A percentile compares a stretch with the other conserved stretches of the same genome.
Evolutionary conservation across 2,797 vertebrate genomes (phyloP).

Genomic region (Gallinago nigripennis): DNA sequence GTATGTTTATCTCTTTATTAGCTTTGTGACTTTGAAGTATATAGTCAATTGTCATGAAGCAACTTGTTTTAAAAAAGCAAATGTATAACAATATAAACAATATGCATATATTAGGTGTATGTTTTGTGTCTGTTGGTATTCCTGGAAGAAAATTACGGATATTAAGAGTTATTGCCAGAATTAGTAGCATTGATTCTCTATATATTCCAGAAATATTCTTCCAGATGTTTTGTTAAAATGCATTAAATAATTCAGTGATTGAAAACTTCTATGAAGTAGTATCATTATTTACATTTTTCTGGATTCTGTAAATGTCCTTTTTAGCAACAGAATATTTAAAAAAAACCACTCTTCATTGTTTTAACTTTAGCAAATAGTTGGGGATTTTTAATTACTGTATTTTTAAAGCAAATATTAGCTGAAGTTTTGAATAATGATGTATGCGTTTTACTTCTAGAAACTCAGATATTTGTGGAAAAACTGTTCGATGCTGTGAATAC

Average conservation of each 20-base stretch:
- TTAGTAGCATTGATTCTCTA: background rate
- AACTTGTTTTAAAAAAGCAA: background rate
- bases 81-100: background rate
- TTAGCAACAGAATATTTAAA: background rate
- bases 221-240: background rate
- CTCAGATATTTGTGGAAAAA: slow-evolving; percentile 96
- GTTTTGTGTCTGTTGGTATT: background rate
- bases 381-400: background rate
- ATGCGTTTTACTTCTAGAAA: slow-evolving; percentile 80
- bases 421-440: background rate
- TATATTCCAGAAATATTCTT: background rate
- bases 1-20: background rate
- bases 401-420: background rate
- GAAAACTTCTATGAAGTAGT: background rate
- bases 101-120: background rate
- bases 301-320: background rate
- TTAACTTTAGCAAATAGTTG: background rate
- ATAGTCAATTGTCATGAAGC: background rate
- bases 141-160: background rate
- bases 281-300: background rate
- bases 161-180: background rate
- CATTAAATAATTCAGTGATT: background rate
- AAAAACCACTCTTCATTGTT: background rate
- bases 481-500: slow-evolving; percentile 96
- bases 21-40: background rate